Conservation (phyloP, 2,888 invertebrate species). For the Neoascia interrupta region DNA sequence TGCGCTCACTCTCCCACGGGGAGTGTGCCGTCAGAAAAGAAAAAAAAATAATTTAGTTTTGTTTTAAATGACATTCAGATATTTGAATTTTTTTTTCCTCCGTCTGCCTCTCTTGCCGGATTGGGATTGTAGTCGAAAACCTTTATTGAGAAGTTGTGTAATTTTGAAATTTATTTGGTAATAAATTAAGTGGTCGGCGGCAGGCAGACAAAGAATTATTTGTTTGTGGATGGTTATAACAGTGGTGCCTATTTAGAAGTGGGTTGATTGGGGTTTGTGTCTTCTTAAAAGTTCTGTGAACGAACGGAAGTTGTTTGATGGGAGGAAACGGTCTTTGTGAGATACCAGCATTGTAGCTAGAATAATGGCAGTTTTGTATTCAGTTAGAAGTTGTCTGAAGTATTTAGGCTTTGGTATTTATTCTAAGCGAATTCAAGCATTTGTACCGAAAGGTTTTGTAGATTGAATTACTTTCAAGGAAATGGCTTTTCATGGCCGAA, state of each 20-base stretch:
- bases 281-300: background rate
- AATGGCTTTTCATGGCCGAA: too few species aligned
- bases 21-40: slow-evolving; percentile 44
- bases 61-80: slow-evolving; percentile 31
- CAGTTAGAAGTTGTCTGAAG: too few species aligned
- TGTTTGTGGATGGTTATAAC: slow-evolving; percentile 29
- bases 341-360: background rate
- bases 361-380: too few species aligned
- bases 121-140: slow-evolving; percentile 8
- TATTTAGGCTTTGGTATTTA: too few species aligned
- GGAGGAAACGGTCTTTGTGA: slow-evolving; percentile 3
- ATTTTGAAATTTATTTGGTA: slow-evolving; percentile 57
- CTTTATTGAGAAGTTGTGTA: slow-evolving; percentile 63
- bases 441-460: too few species aligned
- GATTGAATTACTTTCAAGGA: too few species aligned
- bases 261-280: slow-evolving; percentile 9
- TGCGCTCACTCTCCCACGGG: slow-evolving; percentile 4
- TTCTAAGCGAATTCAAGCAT: too few species aligned
- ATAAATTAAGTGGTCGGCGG: slow-evolving; percentile 51
- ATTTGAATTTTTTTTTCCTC: slow-evolving; percentile 6
- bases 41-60: slow-evolving; percentile 37
- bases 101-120: background rate
- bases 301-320: slow-evolving; percentile 24
- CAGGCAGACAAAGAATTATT: slow-evolving; percentile 27
- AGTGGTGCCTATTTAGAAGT: slow-evolving; percentile 29